A percentile compares a stretch with the other conserved stretches of the same genome.
These are phyloP conservation scores for Myiopsitta monachus DNA, from an alignment of 2,113 vertebrate genomes.

Conservation along the genomic window DNA sequence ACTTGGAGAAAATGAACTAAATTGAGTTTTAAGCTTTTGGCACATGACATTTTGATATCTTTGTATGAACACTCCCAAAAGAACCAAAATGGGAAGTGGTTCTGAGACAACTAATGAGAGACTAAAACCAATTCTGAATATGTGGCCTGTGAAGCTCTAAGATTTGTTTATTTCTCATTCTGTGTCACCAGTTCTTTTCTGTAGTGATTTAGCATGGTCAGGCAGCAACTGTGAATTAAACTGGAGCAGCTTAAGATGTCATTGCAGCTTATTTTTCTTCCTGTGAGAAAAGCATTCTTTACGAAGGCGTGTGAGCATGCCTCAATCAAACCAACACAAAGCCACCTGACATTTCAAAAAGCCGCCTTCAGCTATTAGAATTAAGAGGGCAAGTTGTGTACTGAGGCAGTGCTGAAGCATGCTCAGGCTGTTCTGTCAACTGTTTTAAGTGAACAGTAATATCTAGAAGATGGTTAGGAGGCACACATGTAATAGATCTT, in stretches of 20 bases:
- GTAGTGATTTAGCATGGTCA: not conserved
- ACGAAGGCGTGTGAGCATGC: not conserved
- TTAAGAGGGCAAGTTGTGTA: not conserved
- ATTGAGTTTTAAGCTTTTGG: not conserved
- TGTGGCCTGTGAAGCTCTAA: not conserved
- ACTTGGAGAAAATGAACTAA: not conserved
- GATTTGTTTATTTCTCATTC: not conserved
- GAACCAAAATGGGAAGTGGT: not conserved
- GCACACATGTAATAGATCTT: not conserved
- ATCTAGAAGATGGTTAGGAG: not conserved
- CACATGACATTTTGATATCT: not conserved
- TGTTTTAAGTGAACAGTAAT: not conserved
- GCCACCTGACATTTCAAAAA: not conserved
- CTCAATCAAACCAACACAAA: not conserved
- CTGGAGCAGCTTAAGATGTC: not conserved
- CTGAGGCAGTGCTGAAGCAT: not conserved
- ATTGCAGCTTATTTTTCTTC: not conserved
- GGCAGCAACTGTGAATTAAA: not conserved
- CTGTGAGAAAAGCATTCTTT: not conserved
- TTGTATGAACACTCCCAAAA: not conserved
- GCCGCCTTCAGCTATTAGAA: not conserved
- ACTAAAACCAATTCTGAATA: not conserved
- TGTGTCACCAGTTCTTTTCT: not conserved
- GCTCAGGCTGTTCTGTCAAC: not conserved
- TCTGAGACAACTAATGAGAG: not conserved